Evolutionary conservation across 1,140 invertebrate genomes (phyloP).

Genomic region (Tyrophagus putrescentiae): DNA sequence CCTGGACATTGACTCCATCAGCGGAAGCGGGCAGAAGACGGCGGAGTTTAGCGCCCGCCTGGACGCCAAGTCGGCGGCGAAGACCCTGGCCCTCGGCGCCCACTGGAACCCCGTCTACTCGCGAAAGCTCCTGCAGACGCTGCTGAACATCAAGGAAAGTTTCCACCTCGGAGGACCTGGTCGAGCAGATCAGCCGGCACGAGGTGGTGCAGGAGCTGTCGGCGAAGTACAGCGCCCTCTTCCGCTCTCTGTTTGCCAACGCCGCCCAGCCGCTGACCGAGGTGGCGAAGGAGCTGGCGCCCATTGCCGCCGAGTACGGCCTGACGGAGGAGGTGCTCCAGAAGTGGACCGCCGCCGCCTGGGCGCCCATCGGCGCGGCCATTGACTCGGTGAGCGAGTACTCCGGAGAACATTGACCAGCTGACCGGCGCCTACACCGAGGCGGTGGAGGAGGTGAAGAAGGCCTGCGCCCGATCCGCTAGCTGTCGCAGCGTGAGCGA

Average conservation of each 20-base stretch:
- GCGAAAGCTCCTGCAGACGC: neutral
- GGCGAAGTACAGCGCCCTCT: neutral
- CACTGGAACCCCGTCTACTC: conserved; percentile 6
- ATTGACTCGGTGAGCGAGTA: neutral
- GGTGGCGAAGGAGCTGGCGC: neutral
- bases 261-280: no score
- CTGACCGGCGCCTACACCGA: no score
- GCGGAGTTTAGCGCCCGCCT: conserved; percentile 10
- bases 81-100: neutral
- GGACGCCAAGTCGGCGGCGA: neutral
- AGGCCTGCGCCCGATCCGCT: no score
- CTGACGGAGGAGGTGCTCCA: neutral
- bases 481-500: no score
- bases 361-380: neutral
- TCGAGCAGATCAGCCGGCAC: neutral
- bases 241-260: neutral
- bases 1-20: neutral
- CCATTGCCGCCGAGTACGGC: neutral
- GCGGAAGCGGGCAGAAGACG: conserved; percentile 16
- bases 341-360: neutral
- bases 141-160: neutral
- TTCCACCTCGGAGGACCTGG: neutral
- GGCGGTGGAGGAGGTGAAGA: no score
- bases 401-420: neutral
- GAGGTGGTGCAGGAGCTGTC: neutral